phyloP scores from a whole-genome alignment of 2,888 invertebrate genomes.

The Galerucella nymphaeae region DNA sequence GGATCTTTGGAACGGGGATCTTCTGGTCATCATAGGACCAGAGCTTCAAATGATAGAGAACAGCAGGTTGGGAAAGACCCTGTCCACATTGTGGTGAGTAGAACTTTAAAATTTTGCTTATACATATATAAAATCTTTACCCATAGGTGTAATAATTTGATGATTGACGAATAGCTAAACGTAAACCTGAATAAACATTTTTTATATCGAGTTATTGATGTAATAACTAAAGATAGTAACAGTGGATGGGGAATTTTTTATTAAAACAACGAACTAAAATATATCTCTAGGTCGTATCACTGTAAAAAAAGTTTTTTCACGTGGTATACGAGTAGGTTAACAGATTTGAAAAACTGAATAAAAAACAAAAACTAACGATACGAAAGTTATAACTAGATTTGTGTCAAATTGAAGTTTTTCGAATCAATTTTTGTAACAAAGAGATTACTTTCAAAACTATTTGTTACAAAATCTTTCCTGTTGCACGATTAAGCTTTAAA shows the following conservation, averaged over 20 bases:
- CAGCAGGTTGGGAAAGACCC: conserved; percentile 19
- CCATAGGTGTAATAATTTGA: neutral
- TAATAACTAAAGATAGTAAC: neutral
- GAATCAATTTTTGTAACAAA: too few species aligned
- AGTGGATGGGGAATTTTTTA: neutral
- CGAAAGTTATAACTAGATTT: too few species aligned
- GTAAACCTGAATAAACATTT: neutral
- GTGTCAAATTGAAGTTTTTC: too few species aligned
- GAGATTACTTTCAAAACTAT: too few species aligned
- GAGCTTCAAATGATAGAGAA: conserved; percentile 37
- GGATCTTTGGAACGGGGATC: conserved; percentile 65
- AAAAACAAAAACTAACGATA: too few species aligned
- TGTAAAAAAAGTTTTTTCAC: too few species aligned
- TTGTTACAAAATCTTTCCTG: neutral
- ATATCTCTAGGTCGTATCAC: neutral
- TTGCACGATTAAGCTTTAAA: neutral
- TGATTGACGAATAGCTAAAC: neutral
- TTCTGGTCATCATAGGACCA: conserved; percentile 24
- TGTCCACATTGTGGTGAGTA: conserved; percentile 24
- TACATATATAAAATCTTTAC: too few species aligned
- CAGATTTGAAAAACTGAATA: too few species aligned
- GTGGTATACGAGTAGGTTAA: too few species aligned
- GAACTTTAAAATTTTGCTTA: neutral
- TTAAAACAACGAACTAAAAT: neutral
- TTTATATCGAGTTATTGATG: neutral